Evolutionary conservation across 2,113 vertebrate genomes (phyloP), one percentile per base, ranked within the genome.

Genomic region (Pyrgilauda ruficollis): DNA sequence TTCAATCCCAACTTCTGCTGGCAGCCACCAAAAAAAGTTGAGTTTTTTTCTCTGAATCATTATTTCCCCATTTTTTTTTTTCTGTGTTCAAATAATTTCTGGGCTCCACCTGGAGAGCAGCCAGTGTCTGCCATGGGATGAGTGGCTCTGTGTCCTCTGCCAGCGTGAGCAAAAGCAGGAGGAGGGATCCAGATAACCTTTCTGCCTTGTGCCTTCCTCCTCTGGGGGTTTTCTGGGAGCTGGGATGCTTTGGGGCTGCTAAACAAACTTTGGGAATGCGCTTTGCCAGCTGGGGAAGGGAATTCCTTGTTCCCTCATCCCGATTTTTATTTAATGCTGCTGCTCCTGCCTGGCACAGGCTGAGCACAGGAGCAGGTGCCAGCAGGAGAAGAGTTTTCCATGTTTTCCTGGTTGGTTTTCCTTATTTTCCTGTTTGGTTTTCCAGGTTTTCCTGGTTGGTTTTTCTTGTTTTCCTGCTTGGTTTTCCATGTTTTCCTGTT

Each of bases 151-250:
- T 20, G 7, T 44, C 53, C 74, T 68, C 50, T 62, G 46, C 41
- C 49, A 35, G 58, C 1, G 0, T 0, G 16, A 26, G 11, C 55
- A 56, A 27, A 50, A 59, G 13, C 35, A 30, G 41, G 19, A 46
- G 9, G 11, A 39, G 23, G n/a, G 31, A 11, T 26, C 4, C 1
- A 37, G 43, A 8, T 2, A 11, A 41, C 35, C 19, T 13, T 30
- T 30, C 52, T 53, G 7, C 68, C 66, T 35, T 5, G 13, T 58
- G 14, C 28, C 37, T 69, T 44, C n/a, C 27, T 61, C n/a, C 52
- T 6, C 2, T 6, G 37, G 35, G 49, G 37, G 2, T 61, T 75
- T 84, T 9, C 61, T 2, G 8, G 63, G 10, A 55, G 18, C 44
- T 53, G 67, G 17, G 27, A 20, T 33, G 33, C 35, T 56, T 56